Conservation (phyloP, 2,797 vertebrate genomes). For the Astyanax mexicanus region DNA sequence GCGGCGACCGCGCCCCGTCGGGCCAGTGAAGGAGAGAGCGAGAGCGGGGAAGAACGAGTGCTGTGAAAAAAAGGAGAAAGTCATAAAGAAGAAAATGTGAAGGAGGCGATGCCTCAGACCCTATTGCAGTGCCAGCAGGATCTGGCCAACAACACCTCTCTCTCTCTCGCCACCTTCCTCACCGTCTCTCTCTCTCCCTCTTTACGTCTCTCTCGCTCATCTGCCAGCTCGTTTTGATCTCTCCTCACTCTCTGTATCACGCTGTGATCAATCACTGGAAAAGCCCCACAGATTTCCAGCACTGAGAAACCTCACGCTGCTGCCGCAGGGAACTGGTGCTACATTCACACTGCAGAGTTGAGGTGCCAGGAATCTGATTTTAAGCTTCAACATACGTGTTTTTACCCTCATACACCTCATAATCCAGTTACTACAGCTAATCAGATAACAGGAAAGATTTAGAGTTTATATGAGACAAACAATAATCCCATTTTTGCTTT, state of each 20-base stretch:
- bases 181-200: conserved; percentile 36
- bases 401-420: too few relatives aligned
- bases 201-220: conserved; percentile 35
- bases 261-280: conserved; percentile 37
- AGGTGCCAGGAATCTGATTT: background rate
- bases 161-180: conserved; percentile 39
- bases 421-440: too few relatives aligned
- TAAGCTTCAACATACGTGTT: too few relatives aligned
- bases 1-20: conserved; percentile 87
- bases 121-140: conserved; percentile 39
- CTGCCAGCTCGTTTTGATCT: conserved; percentile 15
- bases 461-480: too few relatives aligned
- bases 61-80: conserved; percentile 27
- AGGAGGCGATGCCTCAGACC: conserved; percentile 35
- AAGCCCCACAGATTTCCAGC: conserved; percentile 12
- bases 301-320: conserved; percentile 14
- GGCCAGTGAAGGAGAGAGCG: conserved; percentile 75
- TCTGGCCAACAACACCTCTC: conserved; percentile 44
- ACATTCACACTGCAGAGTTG: background rate
- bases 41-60: conserved; percentile 15
- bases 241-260: conserved; percentile 30
- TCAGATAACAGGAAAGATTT: too few relatives aligned
- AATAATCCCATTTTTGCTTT: too few relatives aligned
- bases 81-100: conserved; percentile 40
- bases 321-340: conserved; percentile 8